A percentile compares a stretch with the other conserved stretches of the same genome.
Conservation (phyloP, 2,113 vertebrate genomes). For the Calyptomena viridis region DNA sequence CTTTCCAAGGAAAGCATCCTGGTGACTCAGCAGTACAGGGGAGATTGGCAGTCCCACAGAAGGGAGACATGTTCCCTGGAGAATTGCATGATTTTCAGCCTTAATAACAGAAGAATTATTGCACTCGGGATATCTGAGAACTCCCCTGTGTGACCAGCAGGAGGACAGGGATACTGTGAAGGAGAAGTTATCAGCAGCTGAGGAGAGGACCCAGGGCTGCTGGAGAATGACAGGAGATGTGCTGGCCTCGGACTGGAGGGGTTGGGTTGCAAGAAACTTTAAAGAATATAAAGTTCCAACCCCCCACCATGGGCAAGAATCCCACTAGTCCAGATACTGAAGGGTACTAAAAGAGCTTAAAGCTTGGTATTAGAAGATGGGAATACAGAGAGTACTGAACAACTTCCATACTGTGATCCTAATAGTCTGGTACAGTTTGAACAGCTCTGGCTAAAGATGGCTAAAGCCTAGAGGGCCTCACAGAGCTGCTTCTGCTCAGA, state of each 20-base stretch:
- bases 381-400: rapidly evolving
- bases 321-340: background rate
- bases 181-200: background rate
- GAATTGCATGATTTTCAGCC: background rate
- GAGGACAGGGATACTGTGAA: background rate
- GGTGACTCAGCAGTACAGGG: background rate
- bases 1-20: background rate
- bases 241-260: background rate
- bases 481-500: background rate
- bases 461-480: background rate
- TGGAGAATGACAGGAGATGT: background rate
- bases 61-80: background rate
- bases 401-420: no score
- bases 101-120: background rate
- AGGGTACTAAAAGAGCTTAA: background rate
- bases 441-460: background rate
- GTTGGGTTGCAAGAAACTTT: background rate
- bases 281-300: background rate
- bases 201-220: background rate
- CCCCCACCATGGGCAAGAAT: background rate
- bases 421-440: no score
- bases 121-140: background rate
- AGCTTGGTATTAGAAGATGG: background rate
- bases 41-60: background rate
- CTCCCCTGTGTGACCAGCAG: rapidly evolving